Base-by-base conservation (phyloP, 2,113 vertebrate genomes). In the Eudyptes chrysolophus region DNA sequence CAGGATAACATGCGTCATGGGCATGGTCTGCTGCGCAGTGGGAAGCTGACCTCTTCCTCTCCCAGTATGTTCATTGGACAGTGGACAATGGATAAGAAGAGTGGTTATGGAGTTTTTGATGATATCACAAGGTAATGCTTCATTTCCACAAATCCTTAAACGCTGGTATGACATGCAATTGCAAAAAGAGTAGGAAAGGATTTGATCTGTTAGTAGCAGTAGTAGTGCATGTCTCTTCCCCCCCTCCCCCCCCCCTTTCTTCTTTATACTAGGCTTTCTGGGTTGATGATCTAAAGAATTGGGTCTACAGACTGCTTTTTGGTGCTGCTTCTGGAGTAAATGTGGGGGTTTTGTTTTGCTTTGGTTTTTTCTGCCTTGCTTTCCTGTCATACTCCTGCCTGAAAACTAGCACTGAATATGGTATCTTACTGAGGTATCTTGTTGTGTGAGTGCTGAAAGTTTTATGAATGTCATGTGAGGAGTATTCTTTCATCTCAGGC, bases 1-100 rank as follows among this genome's bases (percentile, higher is more conserved):
- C 99, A 99, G 97, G 99, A 99, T 68, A 99, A 99, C 84, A 98
- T 98, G 99, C 99, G 99, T 7, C 99, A 99, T 3, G 99, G 99
- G 9, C 99, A 99, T 8, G 99, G 99, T n/a, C 98, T 99, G 95
- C 98, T 99, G 40, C 99, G 99, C 84, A 99, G 98, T 15, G 99
- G 99, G 79, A 99, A 99, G 83, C 97, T 99, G 79, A 99, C 99
- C 82, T 99, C 99, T 21, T 99, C 99, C 48, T 99, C 99, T 49
- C 99, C 99, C 74, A 99, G 99, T 40, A 99, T 99, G 98, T 99
- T 99, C 98, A 99, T 99, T 79, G 99, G 99, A 52, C 99, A 99
- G 58, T 99, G 99, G 99, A 96, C 98, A 46, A 98, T 99, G 94
- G 99, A 99, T 98, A 99, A 99, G 98, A 99, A 99, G 97, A 98